Base-by-base conservation (phyloP, 2,797 vertebrate species). In the Darevskia mixta region DNA sequence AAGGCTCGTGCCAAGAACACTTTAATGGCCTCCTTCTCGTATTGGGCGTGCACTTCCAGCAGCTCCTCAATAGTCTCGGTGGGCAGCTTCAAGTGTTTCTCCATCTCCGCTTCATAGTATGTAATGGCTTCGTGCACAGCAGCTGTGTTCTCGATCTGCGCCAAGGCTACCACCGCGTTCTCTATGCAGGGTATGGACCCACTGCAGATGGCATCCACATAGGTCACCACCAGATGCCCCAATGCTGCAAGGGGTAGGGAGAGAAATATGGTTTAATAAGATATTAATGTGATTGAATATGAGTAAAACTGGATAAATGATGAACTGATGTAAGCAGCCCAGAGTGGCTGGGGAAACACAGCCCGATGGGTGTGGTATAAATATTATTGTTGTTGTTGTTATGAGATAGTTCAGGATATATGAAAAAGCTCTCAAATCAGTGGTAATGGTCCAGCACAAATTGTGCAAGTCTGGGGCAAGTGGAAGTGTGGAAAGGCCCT, bases 121-220 rank as follows among this genome's bases (percentile, higher is more conserved):
- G 58, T 73, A 29, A 95, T 13, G 15, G 95, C 94, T 43, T 82
- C 85, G 7, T 92, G 73, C 23, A 96, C 86, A 4, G 92, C 95
- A 0, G 43, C 90, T 0, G 87, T 43, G 9, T 97, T 97, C 88
- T 95, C 95, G 0, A 93, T 94, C 90, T 93, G 41, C 2, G 95
- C 91, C 90, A 97, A 91, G 43, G 90, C 78, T 18, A 94, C 15
- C 25, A 95, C 93, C 3, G 95, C 93, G 0, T 94, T 96, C 90
- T 96, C 95, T 91, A 97, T 89, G 90, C 96, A 97, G 0, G 95
- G 96, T 72, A 96, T 87, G 0, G 89, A 83, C 5, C 96, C 96
- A 8, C 90, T 95, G 76, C 20, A 85, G 85, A 97, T 97, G 38
- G 95, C 88, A 6, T 88, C 35, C 49, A 97, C 43, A 9, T 96